A percentile compares a stretch with the other conserved stretches of the same genome.
Conservation (phyloP, 2,888 invertebrate species). For the Tenthredo scrophulariae region DNA sequence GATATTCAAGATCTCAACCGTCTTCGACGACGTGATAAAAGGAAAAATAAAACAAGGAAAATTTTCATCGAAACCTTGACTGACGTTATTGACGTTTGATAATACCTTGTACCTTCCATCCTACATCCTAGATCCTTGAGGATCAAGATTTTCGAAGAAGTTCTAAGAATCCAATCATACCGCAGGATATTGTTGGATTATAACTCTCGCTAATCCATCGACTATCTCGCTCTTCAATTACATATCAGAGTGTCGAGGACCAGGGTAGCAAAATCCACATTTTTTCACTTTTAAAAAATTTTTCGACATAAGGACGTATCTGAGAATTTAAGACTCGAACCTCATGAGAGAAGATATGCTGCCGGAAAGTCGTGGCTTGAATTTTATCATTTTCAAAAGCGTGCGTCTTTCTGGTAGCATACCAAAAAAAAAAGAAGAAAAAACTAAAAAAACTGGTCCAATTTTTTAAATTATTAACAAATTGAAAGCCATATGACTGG, state of each 20-base stretch:
- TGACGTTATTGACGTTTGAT: conserved; percentile 1
- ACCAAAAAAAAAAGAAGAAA: no score
- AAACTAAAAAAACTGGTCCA: no score
- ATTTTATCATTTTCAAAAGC: no score
- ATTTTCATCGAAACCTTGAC: neutral
- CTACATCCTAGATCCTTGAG: neutral
- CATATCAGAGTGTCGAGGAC: neutral
- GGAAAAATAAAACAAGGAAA: neutral
- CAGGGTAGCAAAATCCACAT: neutral
- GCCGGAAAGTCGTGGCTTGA: no score
- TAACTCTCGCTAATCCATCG: conserved; percentile 1
- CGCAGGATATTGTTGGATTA: conserved; percentile 28
- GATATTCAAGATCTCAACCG: no score
- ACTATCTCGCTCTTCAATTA: neutral
- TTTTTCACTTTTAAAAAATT: no score
- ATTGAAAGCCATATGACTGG: no score
- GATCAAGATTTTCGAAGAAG: conserved; percentile 15
- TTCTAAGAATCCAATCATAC: conserved; percentile 22
- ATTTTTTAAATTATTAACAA: no score
- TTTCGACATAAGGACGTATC: no score
- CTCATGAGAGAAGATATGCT: no score
- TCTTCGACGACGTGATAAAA: neutral
- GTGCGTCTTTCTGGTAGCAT: no score
- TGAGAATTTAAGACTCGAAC: no score
- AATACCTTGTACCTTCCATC: neutral